Evolutionary conservation across 2,113 vertebrate species (phyloP), one percentile per base, ranked within the genome.

Genomic region (Australoheros scitulus): DNA sequence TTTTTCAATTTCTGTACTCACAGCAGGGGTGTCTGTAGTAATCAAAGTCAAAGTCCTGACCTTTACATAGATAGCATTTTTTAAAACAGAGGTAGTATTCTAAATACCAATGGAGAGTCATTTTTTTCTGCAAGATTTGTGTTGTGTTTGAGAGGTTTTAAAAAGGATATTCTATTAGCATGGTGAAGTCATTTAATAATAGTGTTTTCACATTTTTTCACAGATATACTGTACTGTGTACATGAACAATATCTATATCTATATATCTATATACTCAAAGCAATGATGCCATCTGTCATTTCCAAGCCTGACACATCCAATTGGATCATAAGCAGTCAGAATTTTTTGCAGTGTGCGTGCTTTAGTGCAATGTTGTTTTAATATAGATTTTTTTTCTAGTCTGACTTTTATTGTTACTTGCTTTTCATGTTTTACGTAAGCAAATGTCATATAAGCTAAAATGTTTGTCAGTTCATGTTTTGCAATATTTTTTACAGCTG

Each of bases 221-320:
- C 86, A 82, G 85, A 92, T 93, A 93, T 94, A 94, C 87, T 93
- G 91, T 94, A 92, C 87, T 93, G 88, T 96, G 93, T 95, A 94
- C 93, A 94, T 94, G 95, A 93, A 93, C 91, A 92, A 93, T 92
- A 93, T 93, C 85, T 94, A 93, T 94, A 92, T 92, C 85, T 94
- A 94, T 95, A 92, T 95, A 90, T 92, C 77, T 93, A 92, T 95
- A 93, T 95, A 95, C 90, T 95, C 92, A 91, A 92, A 95, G 90
- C 86, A 94, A 93, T 92, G 92, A 92, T 89, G 89, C 91, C 90
- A 92, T 94, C 88, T 84, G 83, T 92, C 52, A 74, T 92, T 90
- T 92, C 79, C 61, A 92, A 91, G 88, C 76, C 85, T 84, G 74
- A 87, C 86, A 88, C 59, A 34, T 92, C 59, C 86, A 91, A 87